Percentiles rank a stretch among this genome's conserved stretches.
Conservation (phyloP, 2,113 vertebrate species). For the Hippocampus mohnikei region DNA sequence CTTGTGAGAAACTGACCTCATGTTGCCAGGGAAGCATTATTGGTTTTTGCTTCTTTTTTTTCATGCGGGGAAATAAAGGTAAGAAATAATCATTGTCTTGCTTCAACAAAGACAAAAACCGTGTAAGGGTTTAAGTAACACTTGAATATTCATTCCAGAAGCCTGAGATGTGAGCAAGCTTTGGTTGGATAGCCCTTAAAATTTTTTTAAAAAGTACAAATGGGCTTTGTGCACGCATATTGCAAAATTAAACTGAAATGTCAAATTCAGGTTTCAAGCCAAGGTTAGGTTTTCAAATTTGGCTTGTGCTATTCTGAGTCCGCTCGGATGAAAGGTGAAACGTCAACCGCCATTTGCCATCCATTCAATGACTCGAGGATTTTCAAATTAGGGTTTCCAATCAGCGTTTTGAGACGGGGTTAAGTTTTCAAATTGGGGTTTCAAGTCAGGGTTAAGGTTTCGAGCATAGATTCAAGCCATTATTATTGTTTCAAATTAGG, state of each 20-base stretch:
- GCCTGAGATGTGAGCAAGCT: background rate
- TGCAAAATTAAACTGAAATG: background rate
- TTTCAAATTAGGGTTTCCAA: no score
- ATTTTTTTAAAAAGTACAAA: background rate
- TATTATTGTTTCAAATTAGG: no score
- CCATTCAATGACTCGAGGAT: no score
- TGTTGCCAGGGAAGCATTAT: slow-evolving; percentile 13
- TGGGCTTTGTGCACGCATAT: background rate
- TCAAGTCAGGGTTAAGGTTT: no score
- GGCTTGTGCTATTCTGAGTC: no score
- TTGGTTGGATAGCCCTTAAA: background rate
- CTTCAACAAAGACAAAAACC: background rate
- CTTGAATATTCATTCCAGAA: background rate
- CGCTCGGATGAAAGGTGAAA: no score
- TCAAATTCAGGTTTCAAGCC: no score
- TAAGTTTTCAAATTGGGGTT: no score
- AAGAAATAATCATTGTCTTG: background rate
- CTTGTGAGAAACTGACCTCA: background rate
- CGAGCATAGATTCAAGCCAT: no score
- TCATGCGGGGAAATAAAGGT: background rate
- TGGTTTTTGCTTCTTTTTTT: background rate
- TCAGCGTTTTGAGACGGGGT: no score
- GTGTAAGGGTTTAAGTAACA: background rate
- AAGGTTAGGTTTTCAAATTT: no score
- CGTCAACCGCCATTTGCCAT: no score